Evolutionary conservation across 1,140 invertebrate species (phyloP).

Genomic region (Listronotus bonariensis): DNA sequence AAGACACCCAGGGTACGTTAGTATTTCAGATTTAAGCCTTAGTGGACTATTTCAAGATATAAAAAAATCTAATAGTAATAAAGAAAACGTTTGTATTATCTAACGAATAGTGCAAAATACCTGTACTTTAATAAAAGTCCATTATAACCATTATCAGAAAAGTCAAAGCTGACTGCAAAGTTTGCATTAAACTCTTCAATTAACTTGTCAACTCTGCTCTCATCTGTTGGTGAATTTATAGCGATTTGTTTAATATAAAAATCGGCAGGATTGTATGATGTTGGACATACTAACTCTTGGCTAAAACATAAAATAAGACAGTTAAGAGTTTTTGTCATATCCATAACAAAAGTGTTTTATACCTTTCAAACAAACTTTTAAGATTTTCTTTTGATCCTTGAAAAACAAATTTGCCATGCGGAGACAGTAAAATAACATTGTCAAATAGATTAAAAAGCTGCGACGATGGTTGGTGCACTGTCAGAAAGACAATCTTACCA

Average conservation of each 20-base stretch:
- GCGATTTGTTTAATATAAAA: conserved; percentile 37
- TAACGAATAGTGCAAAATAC: neutral
- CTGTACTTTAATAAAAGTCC: conserved; percentile 16
- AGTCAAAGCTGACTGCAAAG: conserved; percentile 8
- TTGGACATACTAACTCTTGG: conserved; percentile 19
- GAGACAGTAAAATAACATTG: conserved; percentile 74
- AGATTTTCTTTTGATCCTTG: conserved; percentile 72
- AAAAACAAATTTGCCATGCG: conserved; percentile 79
- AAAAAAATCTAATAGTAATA: too few species aligned
- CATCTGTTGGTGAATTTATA: conserved; percentile 8
- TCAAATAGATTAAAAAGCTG: conserved; percentile 83
- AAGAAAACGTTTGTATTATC: too few species aligned
- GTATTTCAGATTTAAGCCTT: too few species aligned
- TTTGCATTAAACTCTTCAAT: conserved; percentile 14
- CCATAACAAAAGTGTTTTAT: conserved; percentile 21
- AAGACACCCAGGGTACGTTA: too few species aligned
- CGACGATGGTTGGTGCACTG: conserved; percentile 87
- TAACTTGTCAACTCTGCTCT: conserved; percentile 29
- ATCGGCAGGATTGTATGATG: conserved; percentile 36
- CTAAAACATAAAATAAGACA: neutral
- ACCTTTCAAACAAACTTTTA: conserved; percentile 68
- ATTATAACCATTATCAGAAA: conserved; percentile 16
- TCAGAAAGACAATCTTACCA: conserved; percentile 80
- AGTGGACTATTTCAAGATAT: too few species aligned
- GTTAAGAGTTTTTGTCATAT: too few species aligned